These are phyloP conservation scores for Campoletis sonorensis DNA, from an alignment of 1,140 invertebrate genomes.

Conservation along the genomic window DNA sequence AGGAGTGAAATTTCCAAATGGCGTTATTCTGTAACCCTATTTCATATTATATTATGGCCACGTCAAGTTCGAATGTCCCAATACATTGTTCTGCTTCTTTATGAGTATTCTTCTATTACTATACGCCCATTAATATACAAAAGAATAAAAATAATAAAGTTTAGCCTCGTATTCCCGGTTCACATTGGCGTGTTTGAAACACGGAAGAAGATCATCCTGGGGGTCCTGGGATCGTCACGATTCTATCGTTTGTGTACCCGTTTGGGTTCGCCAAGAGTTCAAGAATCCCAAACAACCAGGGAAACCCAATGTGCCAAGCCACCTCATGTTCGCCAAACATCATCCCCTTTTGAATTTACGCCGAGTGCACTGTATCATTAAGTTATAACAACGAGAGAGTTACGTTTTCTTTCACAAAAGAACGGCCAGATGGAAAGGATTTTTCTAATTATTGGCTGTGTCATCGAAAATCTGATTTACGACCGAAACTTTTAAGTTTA, in stretches of 20 bases:
- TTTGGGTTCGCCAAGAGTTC: neutral
- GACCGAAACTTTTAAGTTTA: too few species aligned
- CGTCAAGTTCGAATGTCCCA: neutral
- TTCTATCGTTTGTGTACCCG: neutral
- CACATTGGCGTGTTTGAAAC: slow-evolving; percentile 31
- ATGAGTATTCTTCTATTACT: neutral
- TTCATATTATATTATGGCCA: too few species aligned
- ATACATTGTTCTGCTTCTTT: neutral
- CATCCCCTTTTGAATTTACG: slow-evolving; percentile 13
- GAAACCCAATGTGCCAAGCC: neutral
- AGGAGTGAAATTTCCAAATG: too few species aligned
- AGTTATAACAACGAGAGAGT: neutral
- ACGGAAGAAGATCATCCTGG: slow-evolving; percentile 40
- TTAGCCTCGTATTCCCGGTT: neutral
- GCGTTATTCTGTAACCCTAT: too few species aligned
- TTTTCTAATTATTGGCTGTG: neutral
- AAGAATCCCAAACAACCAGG: neutral
- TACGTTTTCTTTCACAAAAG: neutral
- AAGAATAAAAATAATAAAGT: neutral
- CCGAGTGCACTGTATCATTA: neutral
- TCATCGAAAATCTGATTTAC: neutral
- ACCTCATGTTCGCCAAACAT: neutral
- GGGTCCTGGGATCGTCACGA: slow-evolving; percentile 44
- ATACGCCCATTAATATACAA: neutral
- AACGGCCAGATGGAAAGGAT: neutral